Evolutionary conservation across 2,113 vertebrate species (phyloP).

Genomic region (Addax nasomaculatus): DNA sequence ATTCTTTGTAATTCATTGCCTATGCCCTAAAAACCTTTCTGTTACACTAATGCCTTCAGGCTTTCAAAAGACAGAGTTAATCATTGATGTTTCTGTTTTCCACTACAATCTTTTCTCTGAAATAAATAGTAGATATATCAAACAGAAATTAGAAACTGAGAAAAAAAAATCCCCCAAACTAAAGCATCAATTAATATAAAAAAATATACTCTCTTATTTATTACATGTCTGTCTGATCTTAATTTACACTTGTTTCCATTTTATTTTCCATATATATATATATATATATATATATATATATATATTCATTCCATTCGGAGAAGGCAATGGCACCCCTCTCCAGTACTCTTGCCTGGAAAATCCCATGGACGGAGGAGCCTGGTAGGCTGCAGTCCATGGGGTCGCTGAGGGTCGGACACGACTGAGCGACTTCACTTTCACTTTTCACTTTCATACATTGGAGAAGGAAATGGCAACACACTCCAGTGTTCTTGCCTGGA

Average conservation of each 20-base stretch:
- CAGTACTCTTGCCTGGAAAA: too few relatives aligned
- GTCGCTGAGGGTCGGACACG: too few relatives aligned
- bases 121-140: background rate
- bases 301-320: background rate
- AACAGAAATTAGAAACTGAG: background rate
- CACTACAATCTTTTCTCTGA: background rate
- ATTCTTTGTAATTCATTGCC: background rate
- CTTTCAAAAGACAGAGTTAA: background rate
- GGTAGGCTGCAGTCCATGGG: too few relatives aligned
- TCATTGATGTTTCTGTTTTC: background rate
- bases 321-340: too few relatives aligned
- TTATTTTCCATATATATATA: background rate
- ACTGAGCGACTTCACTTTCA: too few relatives aligned
- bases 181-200: background rate
- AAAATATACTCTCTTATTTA: background rate
- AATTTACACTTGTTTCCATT: background rate
- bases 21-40: background rate
- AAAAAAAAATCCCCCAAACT: background rate
- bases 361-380: too few relatives aligned
- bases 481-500: too few relatives aligned
- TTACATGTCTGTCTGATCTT: background rate
- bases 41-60: background rate
- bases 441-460: too few relatives aligned
- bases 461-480: too few relatives aligned
- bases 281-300: background rate